Evolutionary conservation across 92 coral and sea anemone species (phyloP), one percentile per base, ranked within the genome.

Genomic region (Blastomussa wellsi): DNA sequence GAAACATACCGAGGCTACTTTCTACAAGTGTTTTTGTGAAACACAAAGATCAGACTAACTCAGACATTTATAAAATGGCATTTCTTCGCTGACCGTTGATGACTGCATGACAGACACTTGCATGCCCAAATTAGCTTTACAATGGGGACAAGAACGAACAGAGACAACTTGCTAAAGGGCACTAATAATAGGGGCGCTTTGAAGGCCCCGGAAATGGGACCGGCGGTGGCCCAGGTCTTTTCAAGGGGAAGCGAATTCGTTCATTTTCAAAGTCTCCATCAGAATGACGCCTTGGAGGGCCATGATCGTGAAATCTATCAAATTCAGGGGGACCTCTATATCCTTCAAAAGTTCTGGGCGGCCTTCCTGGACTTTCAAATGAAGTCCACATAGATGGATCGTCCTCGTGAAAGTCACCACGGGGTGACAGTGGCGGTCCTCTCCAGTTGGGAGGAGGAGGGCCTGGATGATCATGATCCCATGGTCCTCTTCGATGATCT

Each of bases 321-420:
- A 83, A 88, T n/a, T 77, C 88, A 51, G 83, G 91, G 41, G 90
- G 88, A 1, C 84, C 88, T 83, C 90, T 76, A 48, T 78, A 89
- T 84, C 92, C 79, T 53, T 91, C 90, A 71, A 33, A 87, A 83
- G 86, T 74, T 51, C 85, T 85, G 49, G 93, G 89, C 28, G 80
- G 55, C 57, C 88, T 83, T 78, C 88, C 92, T 37, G 91, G 85
- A 65, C 76, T 53, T 71, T 91, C 94, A 73, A 91, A 91, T 12
- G 93, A 91, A 77, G 92, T 91, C 94, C 94, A 91, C 77, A 79
- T 36, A 49, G 91, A 79, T 55, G 94, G 90, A 53, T 89, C 92
- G 47, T 89, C 92, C 57, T 89, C 92, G 9, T 85, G 82, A 78
- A 90, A 90, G 78, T 90, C 65, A 29, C 82, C 72, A 53, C 64